phyloP scores from a whole-genome alignment of 2,888 invertebrate species.

The Geophilus truncorum region DNA sequence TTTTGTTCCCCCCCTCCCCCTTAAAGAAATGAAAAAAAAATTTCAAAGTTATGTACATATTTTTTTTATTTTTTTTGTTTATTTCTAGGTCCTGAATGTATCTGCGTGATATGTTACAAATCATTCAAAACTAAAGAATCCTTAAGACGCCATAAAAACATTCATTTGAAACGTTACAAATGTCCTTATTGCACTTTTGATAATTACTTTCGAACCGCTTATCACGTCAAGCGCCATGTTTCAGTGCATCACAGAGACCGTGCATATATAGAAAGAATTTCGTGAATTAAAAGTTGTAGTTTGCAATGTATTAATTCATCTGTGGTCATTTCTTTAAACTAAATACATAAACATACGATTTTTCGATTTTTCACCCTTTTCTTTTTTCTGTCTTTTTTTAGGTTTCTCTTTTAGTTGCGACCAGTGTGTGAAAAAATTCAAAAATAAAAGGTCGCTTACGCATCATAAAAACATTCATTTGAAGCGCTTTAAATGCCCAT shows the following conservation, averaged over 20 bases:
- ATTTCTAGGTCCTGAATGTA: no score
- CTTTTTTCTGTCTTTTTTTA: neutral
- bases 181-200: neutral
- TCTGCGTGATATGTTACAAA: no score
- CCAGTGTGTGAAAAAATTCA: neutral
- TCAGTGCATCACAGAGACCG: neutral
- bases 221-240: no score
- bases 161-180: conserved; percentile 28
- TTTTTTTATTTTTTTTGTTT: neutral
- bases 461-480: neutral
- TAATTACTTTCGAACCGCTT: neutral
- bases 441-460: neutral
- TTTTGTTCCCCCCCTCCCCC: no score
- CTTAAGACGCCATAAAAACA: conserved; percentile 25
- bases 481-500: neutral
- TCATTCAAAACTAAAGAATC: no score
- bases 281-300: no score
- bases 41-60: no score
- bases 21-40: no score
- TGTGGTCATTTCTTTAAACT: no score
- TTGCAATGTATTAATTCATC: no score
- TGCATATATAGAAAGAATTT: no score
- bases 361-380: neutral
- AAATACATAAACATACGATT: neutral
- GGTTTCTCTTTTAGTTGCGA: neutral